A percentile compares a stretch with the other conserved stretches of the same genome.
Evolutionary conservation across 1,140 invertebrate species (phyloP).

Genomic region (Drosophila trapezifrons): DNA sequence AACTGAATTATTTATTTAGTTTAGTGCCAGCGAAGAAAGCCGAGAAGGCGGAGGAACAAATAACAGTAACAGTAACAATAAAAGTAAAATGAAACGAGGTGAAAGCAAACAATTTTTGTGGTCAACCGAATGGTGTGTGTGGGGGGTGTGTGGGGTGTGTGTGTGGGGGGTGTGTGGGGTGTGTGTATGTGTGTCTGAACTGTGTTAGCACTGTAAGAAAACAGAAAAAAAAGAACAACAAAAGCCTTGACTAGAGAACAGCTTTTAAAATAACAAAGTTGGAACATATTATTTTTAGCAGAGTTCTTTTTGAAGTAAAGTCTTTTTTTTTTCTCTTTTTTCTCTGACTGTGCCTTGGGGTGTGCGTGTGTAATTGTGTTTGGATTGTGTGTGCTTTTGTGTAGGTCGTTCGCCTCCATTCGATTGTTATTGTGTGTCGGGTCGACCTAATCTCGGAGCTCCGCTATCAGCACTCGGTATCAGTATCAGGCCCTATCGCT

Average conservation of each 20-base stretch:
- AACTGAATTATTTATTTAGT: conserved; percentile 72
- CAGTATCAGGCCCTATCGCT: too few relatives aligned
- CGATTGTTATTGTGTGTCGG: conserved; percentile 71
- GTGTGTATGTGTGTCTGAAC: too few relatives aligned
- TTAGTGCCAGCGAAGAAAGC: neutral
- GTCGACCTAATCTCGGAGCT: conserved; percentile 28
- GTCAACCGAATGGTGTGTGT: conserved; percentile 6
- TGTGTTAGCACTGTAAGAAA: neutral
- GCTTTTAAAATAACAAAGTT: too few relatives aligned
- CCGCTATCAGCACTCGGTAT: neutral
- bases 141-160: neutral
- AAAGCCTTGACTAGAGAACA: too few relatives aligned
- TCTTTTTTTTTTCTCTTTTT: too few relatives aligned
- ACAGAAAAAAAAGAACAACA: too few relatives aligned
- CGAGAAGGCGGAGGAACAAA: conserved; percentile 15
- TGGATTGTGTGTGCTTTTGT: conserved; percentile 12
- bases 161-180: neutral
- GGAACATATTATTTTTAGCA: too few relatives aligned
- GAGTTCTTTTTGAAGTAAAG: too few relatives aligned
- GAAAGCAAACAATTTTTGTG: conserved; percentile 42
- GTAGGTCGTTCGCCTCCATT: conserved; percentile 45
- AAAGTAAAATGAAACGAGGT: conserved; percentile 49
- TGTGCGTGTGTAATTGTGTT: conserved; percentile 10
- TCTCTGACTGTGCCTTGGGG: neutral
- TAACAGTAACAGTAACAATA: conserved; percentile 61